These are phyloP conservation scores for Sarcophaga caerulescens DNA, from an alignment of 2,888 invertebrate species.

Conservation along the genomic window DNA sequence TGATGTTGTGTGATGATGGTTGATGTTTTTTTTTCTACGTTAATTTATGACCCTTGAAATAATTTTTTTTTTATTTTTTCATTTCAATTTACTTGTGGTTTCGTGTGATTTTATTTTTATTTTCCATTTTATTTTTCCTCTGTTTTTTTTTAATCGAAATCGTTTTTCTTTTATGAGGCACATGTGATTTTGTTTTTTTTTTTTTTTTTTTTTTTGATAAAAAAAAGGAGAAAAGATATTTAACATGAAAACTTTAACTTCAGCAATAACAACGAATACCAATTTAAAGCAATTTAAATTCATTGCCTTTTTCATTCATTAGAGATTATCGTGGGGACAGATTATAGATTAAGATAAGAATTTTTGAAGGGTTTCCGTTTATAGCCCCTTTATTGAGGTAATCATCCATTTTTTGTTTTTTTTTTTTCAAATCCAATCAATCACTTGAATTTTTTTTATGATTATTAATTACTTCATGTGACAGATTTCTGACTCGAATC, in stretches of 20 bases:
- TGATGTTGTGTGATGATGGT: too few relatives aligned
- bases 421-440: background rate
- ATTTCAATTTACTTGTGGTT: background rate
- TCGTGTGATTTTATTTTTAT: background rate
- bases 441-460: slow-evolving; percentile 23
- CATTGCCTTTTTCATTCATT: too few relatives aligned
- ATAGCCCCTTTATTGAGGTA: background rate
- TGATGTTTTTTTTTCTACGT: background rate
- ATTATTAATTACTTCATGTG: background rate
- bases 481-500: slow-evolving; percentile 2
- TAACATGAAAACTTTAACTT: too few relatives aligned
- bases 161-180: background rate
- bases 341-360: too few relatives aligned
- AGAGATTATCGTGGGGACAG: too few relatives aligned
- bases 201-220: too few relatives aligned
- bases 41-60: background rate
- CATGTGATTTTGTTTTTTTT: background rate
- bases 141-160: background rate
- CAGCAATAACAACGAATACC: too few relatives aligned
- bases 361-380: background rate
- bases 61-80: background rate
- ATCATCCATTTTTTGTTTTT: background rate
- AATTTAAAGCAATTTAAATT: too few relatives aligned
- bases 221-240: too few relatives aligned
- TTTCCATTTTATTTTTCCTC: background rate